Conservation (phyloP, 53 echinoderm and acorn worm species). For the Arbacia lixula region DNA sequence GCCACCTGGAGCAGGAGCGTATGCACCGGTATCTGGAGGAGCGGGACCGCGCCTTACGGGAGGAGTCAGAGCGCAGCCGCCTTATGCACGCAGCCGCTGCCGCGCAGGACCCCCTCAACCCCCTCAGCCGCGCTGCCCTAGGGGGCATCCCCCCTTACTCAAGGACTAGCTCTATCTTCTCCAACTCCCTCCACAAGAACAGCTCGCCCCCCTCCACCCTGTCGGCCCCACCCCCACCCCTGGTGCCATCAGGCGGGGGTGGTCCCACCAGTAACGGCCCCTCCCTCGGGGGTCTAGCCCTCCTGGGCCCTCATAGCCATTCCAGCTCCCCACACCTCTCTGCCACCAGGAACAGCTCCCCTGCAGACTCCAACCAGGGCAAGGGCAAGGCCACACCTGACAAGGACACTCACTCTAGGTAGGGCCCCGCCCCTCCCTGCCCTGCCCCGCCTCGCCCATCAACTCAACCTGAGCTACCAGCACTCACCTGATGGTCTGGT, state of each 20-base stretch:
- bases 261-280: conserved; percentile 59
- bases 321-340: conserved; percentile 69
- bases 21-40: conserved; percentile 93
- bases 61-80: conserved; percentile 85
- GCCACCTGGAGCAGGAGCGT: conserved; percentile 80
- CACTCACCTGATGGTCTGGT: no score
- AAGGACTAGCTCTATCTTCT: conserved; percentile 83
- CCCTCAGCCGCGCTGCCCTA: conserved; percentile 58
- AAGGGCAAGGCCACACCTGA: conserved; percentile 76
- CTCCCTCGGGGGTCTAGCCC: conserved; percentile 31
- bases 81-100: conserved; percentile 73
- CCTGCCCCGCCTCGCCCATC: no score
- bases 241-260: conserved; percentile 83
- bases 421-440: no score
- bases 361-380: conserved; percentile 51
- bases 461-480: no score
- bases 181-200: conserved; percentile 77
- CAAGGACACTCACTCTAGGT: conserved; percentile 87
- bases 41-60: conserved; percentile 75
- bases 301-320: conserved; percentile 78
- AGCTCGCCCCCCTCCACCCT: conserved; percentile 83
- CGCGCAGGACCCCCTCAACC: conserved; percentile 56
- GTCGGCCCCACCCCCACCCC: conserved; percentile 82
- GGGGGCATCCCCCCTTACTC: conserved; percentile 70
- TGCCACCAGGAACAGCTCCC: conserved; percentile 68